Conservation (phyloP, 1,140 invertebrate species). For the Apis laboriosa region DNA sequence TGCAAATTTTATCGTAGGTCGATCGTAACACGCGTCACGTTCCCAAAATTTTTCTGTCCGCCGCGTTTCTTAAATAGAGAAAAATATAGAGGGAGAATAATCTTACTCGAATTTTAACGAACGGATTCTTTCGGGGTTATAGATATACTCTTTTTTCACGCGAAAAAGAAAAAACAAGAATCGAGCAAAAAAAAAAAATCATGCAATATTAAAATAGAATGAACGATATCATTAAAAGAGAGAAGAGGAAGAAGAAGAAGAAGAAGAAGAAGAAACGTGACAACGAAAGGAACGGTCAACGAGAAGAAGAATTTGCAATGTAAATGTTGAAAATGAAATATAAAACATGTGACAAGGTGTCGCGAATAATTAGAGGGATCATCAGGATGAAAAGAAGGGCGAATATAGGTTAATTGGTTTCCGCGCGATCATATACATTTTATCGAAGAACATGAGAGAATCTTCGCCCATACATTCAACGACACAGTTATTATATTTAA, state of each 20-base stretch:
- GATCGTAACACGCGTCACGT: background rate
- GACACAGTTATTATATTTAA: conserved; percentile 39
- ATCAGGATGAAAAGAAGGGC: conserved; percentile 20
- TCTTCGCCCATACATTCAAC: conserved; percentile 8
- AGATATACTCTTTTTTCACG: no score
- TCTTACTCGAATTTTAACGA: background rate
- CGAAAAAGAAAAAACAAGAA: background rate
- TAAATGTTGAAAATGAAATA: conserved; percentile 32
- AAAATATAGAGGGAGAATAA: background rate
- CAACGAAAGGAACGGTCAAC: background rate
- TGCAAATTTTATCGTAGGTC: no score
- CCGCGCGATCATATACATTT: conserved; percentile 29
- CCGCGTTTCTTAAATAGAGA: no score
- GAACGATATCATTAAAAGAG: background rate
- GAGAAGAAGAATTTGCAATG: background rate
- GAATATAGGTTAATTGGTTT: conserved; percentile 65
- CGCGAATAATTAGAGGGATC: conserved; percentile 41
- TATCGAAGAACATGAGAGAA: conserved; percentile 24
- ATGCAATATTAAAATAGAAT: no score
- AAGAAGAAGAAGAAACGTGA: background rate
- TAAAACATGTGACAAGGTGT: conserved; percentile 25
- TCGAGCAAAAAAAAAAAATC: no score
- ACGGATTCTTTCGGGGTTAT: no score
- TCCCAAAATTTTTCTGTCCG: background rate
- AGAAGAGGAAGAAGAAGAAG: no score